Base-by-base conservation (phyloP, 2,113 vertebrate species). In the Urocitellus parryii region DNA sequence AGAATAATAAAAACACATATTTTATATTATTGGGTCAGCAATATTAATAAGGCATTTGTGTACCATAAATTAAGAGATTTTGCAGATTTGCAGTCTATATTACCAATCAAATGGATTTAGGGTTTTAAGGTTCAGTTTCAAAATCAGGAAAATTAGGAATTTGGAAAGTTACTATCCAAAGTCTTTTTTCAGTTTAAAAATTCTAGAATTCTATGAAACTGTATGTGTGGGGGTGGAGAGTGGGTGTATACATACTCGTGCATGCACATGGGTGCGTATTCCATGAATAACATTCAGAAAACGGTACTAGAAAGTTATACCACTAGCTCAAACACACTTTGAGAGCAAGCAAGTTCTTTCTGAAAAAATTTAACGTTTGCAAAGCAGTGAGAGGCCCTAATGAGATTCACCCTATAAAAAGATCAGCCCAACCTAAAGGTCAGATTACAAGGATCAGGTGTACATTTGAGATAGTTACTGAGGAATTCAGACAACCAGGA, bases 341-440 rank as follows among this genome's bases (percentile, higher is more conserved):
- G 17, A 63, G 22, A 1, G 0, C 58, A 58, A 48, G 81, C 78
- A 94, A 94, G 45, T 48, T 97, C 67, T 97, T 97, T 27, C 82
- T 93, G 88, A 96, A n/a, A 95, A 97, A 85, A 29, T 18, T 83
- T 76, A 93, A 78, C 29, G 81, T 97, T 90, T 92, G 90, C 37
- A 96, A 94, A 95, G 82, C 94, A 80, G 89, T 77, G 61, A 81
- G 27, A 82, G 2, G 24, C 39, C 20, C 79, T 94, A 48, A 74
- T 82, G 79, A 97, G 58, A 74, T 4, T 4, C 81, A 77, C 45
- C 96, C 48, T 96, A 16, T 92, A 8, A 79, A 98, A 98, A 96
- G 14, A n/a, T 97, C 96, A 97, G 1, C 0, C 20, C 86, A 72
- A 51, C 67, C 91, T 82, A 95, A 96, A 98, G 96, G 70, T 85